Percentiles rank a stretch among this genome's conserved stretches.
phyloP scores from a whole-genome alignment of 2,888 invertebrate species.

The Aspidiotus rigidus region DNA sequence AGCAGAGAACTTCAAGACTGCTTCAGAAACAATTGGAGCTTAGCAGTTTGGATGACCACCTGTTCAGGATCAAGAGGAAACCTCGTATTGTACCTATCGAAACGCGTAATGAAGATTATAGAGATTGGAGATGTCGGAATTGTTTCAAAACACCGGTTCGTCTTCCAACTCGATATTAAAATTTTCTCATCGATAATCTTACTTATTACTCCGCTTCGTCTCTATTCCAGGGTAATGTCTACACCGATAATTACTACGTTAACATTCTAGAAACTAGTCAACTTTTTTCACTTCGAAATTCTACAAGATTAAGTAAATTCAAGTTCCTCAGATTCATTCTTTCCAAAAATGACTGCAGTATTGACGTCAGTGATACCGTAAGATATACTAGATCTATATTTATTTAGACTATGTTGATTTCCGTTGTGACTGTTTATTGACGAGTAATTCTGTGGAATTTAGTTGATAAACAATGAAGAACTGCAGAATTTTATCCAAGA shows the following conservation, averaged over 20 bases:
- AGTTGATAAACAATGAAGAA: not conserved
- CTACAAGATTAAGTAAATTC: not conserved
- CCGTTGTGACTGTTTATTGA: no score
- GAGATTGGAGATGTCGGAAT: no score
- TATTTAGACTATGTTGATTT: not conserved
- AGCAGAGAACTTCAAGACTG: slow-evolving; percentile 7
- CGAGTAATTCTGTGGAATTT: not conserved
- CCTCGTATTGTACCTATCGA: slow-evolving; percentile 10
- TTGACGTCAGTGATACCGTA: not conserved
- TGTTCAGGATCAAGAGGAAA: slow-evolving; percentile 19
- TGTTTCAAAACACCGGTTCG: no score
- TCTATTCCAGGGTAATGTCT: not conserved
- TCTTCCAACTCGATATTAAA: no score
- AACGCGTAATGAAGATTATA: not conserved
- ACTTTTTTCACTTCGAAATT: not conserved
- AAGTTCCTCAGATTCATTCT: not conserved
- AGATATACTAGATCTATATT: not conserved
- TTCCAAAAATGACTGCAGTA: not conserved
- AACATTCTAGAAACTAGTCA: slow-evolving; percentile 5
- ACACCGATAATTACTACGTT: not conserved
- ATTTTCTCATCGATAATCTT: no score
- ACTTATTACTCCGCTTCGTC: no score
- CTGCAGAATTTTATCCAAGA: not conserved
- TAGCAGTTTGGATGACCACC: not conserved
- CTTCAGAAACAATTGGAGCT: slow-evolving; percentile 12